Evolutionary conservation across 2,113 vertebrate species (phyloP).

Genomic region (Lepisosteus oculatus): DNA sequence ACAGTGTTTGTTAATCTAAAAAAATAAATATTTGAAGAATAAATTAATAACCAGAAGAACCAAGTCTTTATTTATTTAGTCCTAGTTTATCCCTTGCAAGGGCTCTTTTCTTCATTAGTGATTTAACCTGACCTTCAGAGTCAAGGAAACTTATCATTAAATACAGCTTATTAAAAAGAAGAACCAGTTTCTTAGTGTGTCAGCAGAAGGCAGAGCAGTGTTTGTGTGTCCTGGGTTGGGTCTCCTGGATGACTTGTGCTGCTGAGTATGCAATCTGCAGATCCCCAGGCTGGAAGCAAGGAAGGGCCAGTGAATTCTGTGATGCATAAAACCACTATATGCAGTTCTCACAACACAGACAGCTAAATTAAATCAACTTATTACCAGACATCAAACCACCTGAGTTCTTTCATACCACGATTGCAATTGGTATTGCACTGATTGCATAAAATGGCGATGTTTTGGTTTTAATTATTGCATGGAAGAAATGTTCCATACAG

Average conservation of each 20-base stretch:
- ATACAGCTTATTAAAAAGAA: constrained; percentile 49
- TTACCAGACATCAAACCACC: no score
- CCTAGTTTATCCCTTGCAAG: no score
- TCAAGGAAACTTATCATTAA: constrained; percentile 45
- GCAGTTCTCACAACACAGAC: no score
- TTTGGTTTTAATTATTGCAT: no score
- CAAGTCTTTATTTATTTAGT: constrained; percentile 14
- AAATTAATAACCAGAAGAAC: constrained; percentile 23
- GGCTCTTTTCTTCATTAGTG: constrained; percentile 34
- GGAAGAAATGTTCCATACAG: no score
- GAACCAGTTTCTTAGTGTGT: constrained; percentile 40
- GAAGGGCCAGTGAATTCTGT: not conserved
- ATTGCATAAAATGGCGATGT: no score
- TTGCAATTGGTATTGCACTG: no score
- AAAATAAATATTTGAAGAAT: no score
- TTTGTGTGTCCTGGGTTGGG: constrained; percentile 34
- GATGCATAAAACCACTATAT: not conserved
- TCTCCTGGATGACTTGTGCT: constrained; percentile 16
- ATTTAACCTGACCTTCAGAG: constrained; percentile 46
- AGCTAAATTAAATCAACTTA: no score
- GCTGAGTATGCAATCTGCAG: constrained; percentile 52
- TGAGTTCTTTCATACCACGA: no score
- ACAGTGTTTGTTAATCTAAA: no score
- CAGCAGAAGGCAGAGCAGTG: constrained; percentile 38
- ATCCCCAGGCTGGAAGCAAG: constrained; percentile 29